Evolutionary conservation across 2,113 vertebrate genomes (phyloP), one percentile per base, ranked within the genome.

Genomic region (Embiotoca jacksoni): DNA sequence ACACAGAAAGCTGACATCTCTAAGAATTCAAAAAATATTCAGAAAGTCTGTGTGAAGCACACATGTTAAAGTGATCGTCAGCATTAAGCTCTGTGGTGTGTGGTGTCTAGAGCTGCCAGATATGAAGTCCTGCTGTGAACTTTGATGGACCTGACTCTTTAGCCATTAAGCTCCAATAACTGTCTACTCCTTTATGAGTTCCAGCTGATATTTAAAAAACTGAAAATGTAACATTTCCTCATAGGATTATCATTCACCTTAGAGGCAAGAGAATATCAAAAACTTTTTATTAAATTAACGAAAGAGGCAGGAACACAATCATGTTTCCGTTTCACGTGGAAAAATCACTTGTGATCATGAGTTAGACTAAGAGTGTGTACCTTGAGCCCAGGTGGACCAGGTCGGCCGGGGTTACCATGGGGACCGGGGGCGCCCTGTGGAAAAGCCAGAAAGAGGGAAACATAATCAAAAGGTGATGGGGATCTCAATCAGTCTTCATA

Each of bases 391-490:
- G 88, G 37, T 68, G 85, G 88, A 81, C 93, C 93, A 33, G 91
- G 7, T 83, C 73, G 87, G 61, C 93, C 93, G 41, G 92, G 92
- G 72, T 93, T 94, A 71, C 93, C 93, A 76, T 93, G 89, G 54
- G 93, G 87, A 88, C 93, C 93, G 44, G 83, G 59, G 35, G 61
- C 68, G 5, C 93, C 93, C 93, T 94, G 82, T 57, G 64, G 41
- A 59, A 75, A 72, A 78, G 44, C 8, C 35, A 87, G 71, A 84
- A 39, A 76, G 49, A 75, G 23, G 41, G 54, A 76, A 69, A 84
- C 57, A 69, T 41, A 67, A 82, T 78, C 50, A 90, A 77, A 75
- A 8, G 0, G 9, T 71, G 81, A 80, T 64, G 1, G 4, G 71
- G 62, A 78, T 75, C 67, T 70, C 30, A 77, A 71, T 85, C 80